These are phyloP conservation scores for Pachypanchax playfairii DNA, from an alignment of 2,113 vertebrate genomes.

Conservation along the genomic window DNA sequence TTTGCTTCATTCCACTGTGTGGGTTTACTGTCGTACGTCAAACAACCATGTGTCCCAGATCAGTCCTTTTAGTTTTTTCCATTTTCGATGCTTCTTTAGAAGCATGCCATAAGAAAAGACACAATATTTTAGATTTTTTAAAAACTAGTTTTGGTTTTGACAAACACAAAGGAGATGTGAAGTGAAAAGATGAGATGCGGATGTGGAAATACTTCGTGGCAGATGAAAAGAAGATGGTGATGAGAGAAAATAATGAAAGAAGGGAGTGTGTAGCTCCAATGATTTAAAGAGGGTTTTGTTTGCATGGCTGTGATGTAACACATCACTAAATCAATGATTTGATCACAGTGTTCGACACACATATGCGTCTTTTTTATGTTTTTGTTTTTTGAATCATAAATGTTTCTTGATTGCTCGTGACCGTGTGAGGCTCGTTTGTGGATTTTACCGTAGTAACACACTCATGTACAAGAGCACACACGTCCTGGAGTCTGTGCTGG, in stretches of 20 bases:
- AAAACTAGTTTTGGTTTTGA: constrained; percentile 11
- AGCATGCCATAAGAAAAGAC: too few species aligned
- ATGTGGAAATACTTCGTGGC: constrained; percentile 55
- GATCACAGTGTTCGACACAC: constrained; percentile 43
- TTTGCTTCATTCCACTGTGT: constrained; percentile 42
- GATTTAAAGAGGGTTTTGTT: constrained; percentile 64
- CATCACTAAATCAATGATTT: constrained; percentile 66
- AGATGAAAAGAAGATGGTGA: constrained; percentile 41
- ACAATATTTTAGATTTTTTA: too few species aligned
- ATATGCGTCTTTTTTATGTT: neutral
- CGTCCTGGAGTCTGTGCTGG: constrained; percentile 72
- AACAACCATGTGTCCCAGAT: constrained; percentile 70
- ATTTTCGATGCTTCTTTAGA: constrained; percentile 19
- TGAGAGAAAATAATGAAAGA: constrained; percentile 32
- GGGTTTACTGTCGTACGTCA: constrained; percentile 52
- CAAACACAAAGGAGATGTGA: constrained; percentile 7
- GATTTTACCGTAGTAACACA: constrained; percentile 50
- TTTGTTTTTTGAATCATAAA: too few species aligned
- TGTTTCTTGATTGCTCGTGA: constrained; percentile 25
- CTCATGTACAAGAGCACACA: constrained; percentile 59
- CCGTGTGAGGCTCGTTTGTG: constrained; percentile 27
- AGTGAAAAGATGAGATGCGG: constrained; percentile 38
- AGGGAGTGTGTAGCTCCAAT: constrained; percentile 51
- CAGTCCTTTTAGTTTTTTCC: constrained; percentile 6
- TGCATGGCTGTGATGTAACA: constrained; percentile 63